A percentile compares a stretch with the other conserved stretches of the same genome.
Evolutionary conservation across 2,797 vertebrate species (phyloP).

Genomic region (Ctenochaetus hawaiiensis): DNA sequence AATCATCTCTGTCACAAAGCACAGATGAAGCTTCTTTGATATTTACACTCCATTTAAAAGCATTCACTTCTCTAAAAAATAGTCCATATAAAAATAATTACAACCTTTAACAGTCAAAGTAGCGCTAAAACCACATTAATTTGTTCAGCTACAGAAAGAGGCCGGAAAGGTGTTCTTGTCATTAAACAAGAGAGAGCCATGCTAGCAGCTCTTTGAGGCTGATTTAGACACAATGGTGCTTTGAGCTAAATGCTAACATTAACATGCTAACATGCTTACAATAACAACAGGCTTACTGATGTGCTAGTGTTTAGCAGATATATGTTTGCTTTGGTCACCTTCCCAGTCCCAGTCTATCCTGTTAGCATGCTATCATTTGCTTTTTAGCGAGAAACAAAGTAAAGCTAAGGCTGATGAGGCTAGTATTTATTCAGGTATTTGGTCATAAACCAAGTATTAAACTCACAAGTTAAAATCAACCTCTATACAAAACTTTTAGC

Average conservation of each 20-base stretch:
- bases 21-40: conserved; percentile 9
- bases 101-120: neutral
- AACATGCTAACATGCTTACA: neutral
- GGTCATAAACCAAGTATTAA: neutral
- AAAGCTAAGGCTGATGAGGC: neutral
- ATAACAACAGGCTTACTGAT: no score
- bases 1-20: conserved; percentile 6
- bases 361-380: neutral
- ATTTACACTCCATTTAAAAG: conserved; percentile 29
- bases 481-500: no score
- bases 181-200: neutral
- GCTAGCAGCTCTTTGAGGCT: neutral
- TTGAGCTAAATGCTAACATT: neutral
- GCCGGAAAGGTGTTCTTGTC: neutral
- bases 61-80: conserved; percentile 8
- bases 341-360: neutral
- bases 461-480: no score
- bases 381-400: neutral
- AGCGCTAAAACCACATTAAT: conserved; percentile 2
- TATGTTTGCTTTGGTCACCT: neutral
- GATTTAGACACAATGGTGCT: neutral
- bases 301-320: neutral
- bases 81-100: conserved; percentile 13
- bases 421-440: neutral
- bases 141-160: conserved; percentile 5